phyloP scores from a whole-genome alignment of 2,113 vertebrate genomes.

The Calidris pygmaea region DNA sequence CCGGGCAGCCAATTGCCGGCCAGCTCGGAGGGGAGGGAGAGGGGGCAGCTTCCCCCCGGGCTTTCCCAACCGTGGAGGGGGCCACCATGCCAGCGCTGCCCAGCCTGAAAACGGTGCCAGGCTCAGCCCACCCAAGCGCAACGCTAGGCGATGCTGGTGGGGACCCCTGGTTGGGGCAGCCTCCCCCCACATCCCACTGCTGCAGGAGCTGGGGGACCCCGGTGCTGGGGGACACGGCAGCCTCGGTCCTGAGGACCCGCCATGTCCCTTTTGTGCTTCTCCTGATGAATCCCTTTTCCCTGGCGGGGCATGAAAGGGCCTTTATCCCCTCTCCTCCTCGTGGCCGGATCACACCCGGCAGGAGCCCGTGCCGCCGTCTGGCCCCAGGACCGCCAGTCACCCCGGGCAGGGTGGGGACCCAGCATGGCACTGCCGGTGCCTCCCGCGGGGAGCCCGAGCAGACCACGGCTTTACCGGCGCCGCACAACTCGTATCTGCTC shows the following conservation, averaged over 20 bases:
- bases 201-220: rapidly evolving
- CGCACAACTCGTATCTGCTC: not conserved
- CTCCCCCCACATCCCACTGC: rapidly evolving
- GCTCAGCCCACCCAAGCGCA: not conserved
- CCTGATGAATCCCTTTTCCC: not conserved
- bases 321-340: not conserved
- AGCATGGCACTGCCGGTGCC: not conserved
- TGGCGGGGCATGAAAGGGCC: not conserved
- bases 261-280: not conserved
- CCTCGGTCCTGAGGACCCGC: not conserved
- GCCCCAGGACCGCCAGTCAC: not conserved
- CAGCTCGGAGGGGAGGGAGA: constrained; percentile 54
- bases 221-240: not conserved
- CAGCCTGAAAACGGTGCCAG: not conserved
- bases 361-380: not conserved
- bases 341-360: not conserved
- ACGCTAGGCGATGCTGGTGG: not conserved
- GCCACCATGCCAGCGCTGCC: not conserved
- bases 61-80: constrained; percentile 30
- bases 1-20: constrained; percentile 10
- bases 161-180: not conserved
- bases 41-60: not conserved
- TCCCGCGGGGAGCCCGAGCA: rapidly evolving
- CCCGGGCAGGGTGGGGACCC: not conserved
- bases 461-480: not conserved